Evolutionary conservation across 2,113 vertebrate species (phyloP), one percentile per base, ranked within the genome.

Genomic region (Gopherus evgoodei): DNA sequence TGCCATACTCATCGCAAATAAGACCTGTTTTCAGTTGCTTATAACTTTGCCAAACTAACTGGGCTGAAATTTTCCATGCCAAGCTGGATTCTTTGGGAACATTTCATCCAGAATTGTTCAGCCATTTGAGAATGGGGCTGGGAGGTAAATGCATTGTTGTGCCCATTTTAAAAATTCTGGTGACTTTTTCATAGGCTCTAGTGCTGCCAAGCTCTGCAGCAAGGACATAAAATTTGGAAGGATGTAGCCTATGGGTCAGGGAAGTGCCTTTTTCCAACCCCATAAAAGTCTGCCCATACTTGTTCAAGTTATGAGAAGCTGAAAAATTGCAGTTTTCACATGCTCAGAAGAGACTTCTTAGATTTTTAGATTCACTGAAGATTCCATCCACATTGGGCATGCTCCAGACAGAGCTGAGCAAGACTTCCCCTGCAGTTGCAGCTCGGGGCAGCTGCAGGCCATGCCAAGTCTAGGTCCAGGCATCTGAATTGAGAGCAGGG

Each of bases 291-390:
- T 25, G 11, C 8, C 19, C 38, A 14, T 10, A 9, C 2, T 5
- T 1, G 4, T 22, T 35, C 31, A 57, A 21, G 29, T 62, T 62
- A 31, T 12, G 1, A 69, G 69, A 17, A 72, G 3, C 5, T 52
- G 24, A 29, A 16, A 4, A 57, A 72, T 49, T n/a, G 50, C 25
- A 21, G 25, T 24, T 6, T 17, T 9, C 7, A 38, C 4, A 1
- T 8, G 1, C 0, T 5, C 72, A 8, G 21, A 25, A 47, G 3
- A 1, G 1, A 0, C 17, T 4, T 17, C 16, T 2, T 2, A 0
- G 14, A 35, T 50, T 4, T 24, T 22, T 13, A 19, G 88, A 5
- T 7, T 3, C 8, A 6, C 89, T 13, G 22, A 1, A 5, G n/a
- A 31, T 11, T 44, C 8, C 19, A 21, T 8, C 54, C 19, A 1